Evolutionary conservation across 2,797 vertebrate genomes (phyloP).

Genomic region (Pantherophis alleghaniensis): DNA sequence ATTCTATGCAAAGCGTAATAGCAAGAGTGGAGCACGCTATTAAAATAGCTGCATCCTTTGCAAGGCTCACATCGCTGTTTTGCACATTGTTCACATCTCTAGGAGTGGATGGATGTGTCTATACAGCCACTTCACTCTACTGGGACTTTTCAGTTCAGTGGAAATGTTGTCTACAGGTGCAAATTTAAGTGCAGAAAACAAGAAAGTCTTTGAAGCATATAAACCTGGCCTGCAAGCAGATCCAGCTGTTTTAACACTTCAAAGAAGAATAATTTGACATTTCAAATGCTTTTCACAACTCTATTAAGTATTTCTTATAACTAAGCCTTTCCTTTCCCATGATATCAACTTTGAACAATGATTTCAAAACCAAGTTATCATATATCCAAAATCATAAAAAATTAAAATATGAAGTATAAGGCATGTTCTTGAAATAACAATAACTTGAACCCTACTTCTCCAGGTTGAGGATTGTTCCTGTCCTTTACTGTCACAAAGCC

Average conservation of each 20-base stretch:
- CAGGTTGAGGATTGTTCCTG: conserved; percentile 70
- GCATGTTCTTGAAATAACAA: background rate
- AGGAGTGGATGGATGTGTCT: background rate
- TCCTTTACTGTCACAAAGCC: conserved; percentile 62
- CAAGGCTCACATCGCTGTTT: background rate
- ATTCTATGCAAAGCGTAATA: background rate
- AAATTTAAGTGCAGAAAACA: background rate
- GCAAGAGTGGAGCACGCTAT: background rate
- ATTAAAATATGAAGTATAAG: background rate
- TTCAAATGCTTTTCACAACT: background rate
- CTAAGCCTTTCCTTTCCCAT: background rate
- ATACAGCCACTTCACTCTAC: background rate
- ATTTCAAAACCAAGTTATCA: background rate
- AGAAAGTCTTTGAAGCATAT: background rate
- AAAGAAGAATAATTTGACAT: background rate
- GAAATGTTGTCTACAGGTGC: background rate
- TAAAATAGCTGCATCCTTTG: background rate
- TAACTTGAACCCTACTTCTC: conserved; percentile 65
- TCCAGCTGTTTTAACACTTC: background rate
- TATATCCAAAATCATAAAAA: background rate
- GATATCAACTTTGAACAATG: background rate
- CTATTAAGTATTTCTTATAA: background rate
- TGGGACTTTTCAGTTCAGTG: background rate
- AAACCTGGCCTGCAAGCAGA: background rate
- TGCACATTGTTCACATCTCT: background rate